Conservation (phyloP, 2,888 invertebrate species). For the Drosophila anomelani region DNA sequence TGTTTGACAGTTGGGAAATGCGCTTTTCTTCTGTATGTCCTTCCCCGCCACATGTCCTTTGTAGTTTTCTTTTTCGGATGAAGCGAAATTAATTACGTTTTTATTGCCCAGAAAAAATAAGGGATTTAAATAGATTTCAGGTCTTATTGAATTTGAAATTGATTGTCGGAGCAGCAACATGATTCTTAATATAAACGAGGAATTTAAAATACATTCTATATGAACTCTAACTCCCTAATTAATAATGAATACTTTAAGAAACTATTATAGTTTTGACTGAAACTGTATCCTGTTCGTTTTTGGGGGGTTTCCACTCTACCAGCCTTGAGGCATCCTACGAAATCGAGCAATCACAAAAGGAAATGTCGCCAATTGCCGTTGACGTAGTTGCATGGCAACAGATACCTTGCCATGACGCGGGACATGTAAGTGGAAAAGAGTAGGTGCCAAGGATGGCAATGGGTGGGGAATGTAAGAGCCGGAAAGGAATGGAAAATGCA, state of each 20-base stretch:
- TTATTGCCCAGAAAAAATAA: slow-evolving; percentile 1
- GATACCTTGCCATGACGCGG: slow-evolving; percentile 6
- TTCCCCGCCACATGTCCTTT: slow-evolving; percentile 5
- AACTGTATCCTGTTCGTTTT: neutral
- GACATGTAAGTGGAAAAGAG: slow-evolving; percentile 19
- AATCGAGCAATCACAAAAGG: slow-evolving; percentile 59
- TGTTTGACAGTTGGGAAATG: slow-evolving; percentile 59
- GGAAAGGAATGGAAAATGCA: slow-evolving; percentile 5
- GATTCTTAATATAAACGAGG: no score
- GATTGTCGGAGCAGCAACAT: neutral
- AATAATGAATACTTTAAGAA: neutral
- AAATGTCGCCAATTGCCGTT: slow-evolving; percentile 57
- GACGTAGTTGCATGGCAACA: slow-evolving; percentile 45
- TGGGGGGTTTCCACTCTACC: neutral
- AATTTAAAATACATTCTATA: neutral
- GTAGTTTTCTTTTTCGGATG: slow-evolving; percentile 19
- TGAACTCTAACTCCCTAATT: no score
- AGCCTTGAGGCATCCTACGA: slow-evolving; percentile 34
- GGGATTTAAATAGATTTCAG: slow-evolving; percentile 2
- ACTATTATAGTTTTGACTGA: neutral
- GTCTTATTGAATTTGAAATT: slow-evolving; percentile 7
- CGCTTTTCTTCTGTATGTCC: slow-evolving; percentile 22
- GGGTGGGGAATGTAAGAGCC: neutral
- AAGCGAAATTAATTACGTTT: slow-evolving; percentile 51
- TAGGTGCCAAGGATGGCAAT: slow-evolving; percentile 1